phyloP scores from a whole-genome alignment of 2,888 invertebrate species.

The Gymnoscelis rufifasciata region DNA sequence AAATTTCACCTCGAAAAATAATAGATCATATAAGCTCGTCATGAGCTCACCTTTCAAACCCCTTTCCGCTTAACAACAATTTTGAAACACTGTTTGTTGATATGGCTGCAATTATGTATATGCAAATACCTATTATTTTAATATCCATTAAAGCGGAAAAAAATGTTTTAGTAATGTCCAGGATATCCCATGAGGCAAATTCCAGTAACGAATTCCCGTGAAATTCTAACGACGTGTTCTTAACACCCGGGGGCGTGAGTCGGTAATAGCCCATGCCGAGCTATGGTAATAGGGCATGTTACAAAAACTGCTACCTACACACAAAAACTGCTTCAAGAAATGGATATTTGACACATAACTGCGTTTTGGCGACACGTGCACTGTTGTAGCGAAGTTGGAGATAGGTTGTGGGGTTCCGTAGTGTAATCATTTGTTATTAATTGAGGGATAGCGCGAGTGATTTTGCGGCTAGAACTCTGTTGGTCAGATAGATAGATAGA shows the following conservation, averaged over 20 bases:
- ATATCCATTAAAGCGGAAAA: too few species aligned
- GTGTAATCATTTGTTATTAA: too few species aligned
- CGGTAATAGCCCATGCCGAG: constrained; percentile 38
- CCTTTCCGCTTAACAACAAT: too few species aligned
- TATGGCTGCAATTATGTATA: too few species aligned
- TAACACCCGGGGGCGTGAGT: constrained; percentile 42
- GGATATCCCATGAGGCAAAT: constrained; percentile 28
- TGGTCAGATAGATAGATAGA: too few species aligned
- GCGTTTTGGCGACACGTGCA: constrained; percentile 28
- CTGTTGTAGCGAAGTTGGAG: not conserved
- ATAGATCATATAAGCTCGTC: too few species aligned
- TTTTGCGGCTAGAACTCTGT: too few species aligned
- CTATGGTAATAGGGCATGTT: constrained; percentile 7
- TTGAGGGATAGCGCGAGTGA: too few species aligned
- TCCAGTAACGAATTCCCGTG: constrained; percentile 67
- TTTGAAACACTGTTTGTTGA: too few species aligned
- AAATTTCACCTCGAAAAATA: too few species aligned
- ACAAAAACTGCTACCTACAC: constrained; percentile 8
- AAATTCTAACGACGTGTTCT: constrained; percentile 50
- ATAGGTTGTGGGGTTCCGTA: not conserved
- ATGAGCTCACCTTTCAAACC: too few species aligned
- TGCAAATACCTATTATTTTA: too few species aligned
- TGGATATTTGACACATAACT: constrained; percentile 24
- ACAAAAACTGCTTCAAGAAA: constrained; percentile 24
- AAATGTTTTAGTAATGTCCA: not conserved